Base-by-base conservation (phyloP, 2,888 invertebrate species). In the Dryadula phaetusa region DNA sequence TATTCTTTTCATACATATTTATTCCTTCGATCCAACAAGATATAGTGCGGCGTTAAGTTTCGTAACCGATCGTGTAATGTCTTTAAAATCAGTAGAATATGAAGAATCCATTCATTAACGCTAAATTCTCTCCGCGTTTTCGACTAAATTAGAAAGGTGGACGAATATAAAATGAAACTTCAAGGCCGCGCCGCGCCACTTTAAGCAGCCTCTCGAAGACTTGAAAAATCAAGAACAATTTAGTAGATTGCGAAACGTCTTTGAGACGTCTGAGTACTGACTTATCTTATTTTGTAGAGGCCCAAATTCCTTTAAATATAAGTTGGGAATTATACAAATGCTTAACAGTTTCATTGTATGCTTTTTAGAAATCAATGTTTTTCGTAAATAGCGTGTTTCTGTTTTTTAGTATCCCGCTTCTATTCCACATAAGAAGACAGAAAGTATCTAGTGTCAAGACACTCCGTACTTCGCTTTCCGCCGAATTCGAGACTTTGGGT, bases 201-300 rank as follows among this genome's bases (percentile, higher is more conserved):
- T 40, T n/a, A 56, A 56, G 40, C 54, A 56, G 20, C 16, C 20
- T 37, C 20, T 56, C 16, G 56, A 40, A 56, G 37, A 56, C 42
- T 60, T 16, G 28, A 49, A 40, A 62, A 49, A 25, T 40, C 37
- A 49, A 49, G 25, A 40, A 52, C 49, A 40, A 62, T 62, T 62
- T 52, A 22, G 49, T 40, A 40, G 37, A 62, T 62, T 28, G 16
- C 12, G 16, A 52, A 25, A 37, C 22, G 49, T 14, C 49, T 52
- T 52, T 37, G 47, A 37, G 22, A n/a, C 25, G 62, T 62, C 37
- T 49, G 25, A 49, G 16, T 40, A 37, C 62, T 37, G 40, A 25
- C 62, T 47, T 49, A 62, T 37, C 22, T 62, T 16, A 22, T 40
- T 62, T 12, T 52, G 49, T 25, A 52, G 16, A 52, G 37, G 40